Percentiles rank a stretch among this genome's conserved stretches.
Evolutionary conservation across 2,797 vertebrate species (phyloP).

Genomic region (Smutsia temminckii): DNA sequence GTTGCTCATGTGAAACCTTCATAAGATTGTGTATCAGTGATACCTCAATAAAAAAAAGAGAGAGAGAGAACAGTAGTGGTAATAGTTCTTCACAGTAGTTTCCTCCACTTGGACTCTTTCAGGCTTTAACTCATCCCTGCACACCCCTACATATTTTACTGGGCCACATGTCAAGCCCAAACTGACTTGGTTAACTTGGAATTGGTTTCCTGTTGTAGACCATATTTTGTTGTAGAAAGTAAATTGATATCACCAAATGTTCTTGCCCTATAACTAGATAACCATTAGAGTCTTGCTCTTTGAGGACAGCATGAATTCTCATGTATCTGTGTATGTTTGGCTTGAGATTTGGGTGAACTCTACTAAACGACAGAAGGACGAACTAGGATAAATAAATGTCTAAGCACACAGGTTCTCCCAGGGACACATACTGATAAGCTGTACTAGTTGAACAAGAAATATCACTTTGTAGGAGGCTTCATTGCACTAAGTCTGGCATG

Average conservation of each 20-base stretch:
- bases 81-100: background rate
- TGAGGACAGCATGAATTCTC: background rate
- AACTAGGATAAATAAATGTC: background rate
- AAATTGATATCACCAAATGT: background rate
- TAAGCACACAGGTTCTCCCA: background rate
- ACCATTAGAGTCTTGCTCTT: background rate
- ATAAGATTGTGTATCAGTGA: no score
- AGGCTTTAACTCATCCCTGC: background rate
- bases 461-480: background rate
- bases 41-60: no score
- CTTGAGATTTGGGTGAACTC: background rate
- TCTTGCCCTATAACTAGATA: background rate
- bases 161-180: background rate
- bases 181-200: background rate
- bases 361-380: background rate
- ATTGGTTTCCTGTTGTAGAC: background rate
- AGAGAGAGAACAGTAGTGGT: background rate
- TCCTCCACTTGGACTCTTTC: background rate
- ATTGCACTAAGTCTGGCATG: slow-evolving; percentile 10
- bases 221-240: background rate
- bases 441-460: slow-evolving; percentile 42
- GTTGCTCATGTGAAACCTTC: no score
- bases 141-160: background rate
- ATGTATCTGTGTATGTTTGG: background rate
- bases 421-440: background rate